Percentiles rank a stretch among this genome's conserved stretches.
phyloP scores from a whole-genome alignment of 2,888 invertebrate species.

The Druceiella hillmani region DNA sequence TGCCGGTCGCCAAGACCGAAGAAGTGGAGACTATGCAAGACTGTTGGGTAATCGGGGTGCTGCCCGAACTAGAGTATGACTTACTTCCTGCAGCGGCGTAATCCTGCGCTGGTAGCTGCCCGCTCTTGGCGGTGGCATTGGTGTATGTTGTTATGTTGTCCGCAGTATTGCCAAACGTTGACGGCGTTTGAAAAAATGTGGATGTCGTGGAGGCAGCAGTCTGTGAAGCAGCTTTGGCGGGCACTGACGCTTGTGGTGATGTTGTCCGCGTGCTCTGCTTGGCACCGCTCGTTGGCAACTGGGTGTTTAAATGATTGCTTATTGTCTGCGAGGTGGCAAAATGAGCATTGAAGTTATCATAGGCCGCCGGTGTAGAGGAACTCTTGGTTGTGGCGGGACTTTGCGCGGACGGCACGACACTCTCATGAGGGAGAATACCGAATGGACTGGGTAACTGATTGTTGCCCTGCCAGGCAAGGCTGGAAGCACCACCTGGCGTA shows the following conservation, averaged over 20 bases:
- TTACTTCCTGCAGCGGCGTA: constrained; percentile 48
- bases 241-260: constrained; percentile 47
- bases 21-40: constrained; percentile 67
- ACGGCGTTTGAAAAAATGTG: constrained; percentile 61
- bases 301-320: constrained; percentile 60
- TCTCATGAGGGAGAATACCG: constrained; percentile 73
- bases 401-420: constrained; percentile 62
- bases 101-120: constrained; percentile 51
- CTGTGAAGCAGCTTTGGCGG: constrained; percentile 49
- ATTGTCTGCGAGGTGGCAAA: constrained; percentile 61
- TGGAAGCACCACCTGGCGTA: constrained; percentile 44
- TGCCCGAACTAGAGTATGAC: constrained; percentile 55
- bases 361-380: constrained; percentile 42
- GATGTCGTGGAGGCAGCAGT: constrained; percentile 47
- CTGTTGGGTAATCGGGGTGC: constrained; percentile 58
- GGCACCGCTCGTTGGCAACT: constrained; percentile 50
- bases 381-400: constrained; percentile 57
- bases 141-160: constrained; percentile 47
- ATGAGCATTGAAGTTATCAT: constrained; percentile 67
- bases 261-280: constrained; percentile 48
- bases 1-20: constrained; percentile 47
- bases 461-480: constrained; percentile 70
- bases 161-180: constrained; percentile 54
- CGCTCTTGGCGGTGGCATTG: constrained; percentile 51
- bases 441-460: constrained; percentile 66